Percentiles rank a stretch among this genome's conserved stretches.
Conservation (phyloP, 2,113 vertebrate species). For the Rhodinocichla rosea region DNA sequence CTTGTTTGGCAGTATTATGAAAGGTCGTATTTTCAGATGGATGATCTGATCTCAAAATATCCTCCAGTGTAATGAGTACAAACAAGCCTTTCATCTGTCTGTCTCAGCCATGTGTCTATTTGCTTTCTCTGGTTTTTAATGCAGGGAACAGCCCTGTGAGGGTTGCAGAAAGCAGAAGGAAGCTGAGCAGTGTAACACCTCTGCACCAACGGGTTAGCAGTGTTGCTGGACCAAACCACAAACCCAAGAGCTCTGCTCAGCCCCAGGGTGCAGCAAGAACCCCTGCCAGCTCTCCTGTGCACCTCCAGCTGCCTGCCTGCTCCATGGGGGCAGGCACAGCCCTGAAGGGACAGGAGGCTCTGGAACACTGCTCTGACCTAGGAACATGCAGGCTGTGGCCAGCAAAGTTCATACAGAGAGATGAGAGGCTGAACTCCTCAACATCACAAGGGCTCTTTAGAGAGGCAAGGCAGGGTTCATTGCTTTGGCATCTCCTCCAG, state of each 20-base stretch:
- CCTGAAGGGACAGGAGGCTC: neutral
- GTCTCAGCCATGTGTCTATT: neutral
- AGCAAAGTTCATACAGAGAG: neutral
- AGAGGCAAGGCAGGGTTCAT: neutral
- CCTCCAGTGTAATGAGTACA: slow-evolving; percentile 5
- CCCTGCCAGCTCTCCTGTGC: neutral
- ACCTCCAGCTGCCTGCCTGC: neutral
- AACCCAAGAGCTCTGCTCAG: neutral
- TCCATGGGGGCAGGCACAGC: neutral
- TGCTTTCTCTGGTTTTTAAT: neutral
- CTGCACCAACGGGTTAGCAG: neutral
- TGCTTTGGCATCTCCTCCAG: neutral
- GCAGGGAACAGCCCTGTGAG: neutral
- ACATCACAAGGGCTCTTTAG: neutral
- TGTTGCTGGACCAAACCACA: neutral
- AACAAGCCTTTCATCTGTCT: neutral
- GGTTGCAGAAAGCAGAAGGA: neutral
- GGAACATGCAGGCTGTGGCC: fast-evolving
- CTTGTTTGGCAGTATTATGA: neutral
- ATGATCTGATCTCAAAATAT: slow-evolving; percentile 36
- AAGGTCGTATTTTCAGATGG: slow-evolving; percentile 27
- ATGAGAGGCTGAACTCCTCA: neutral
- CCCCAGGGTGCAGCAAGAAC: neutral
- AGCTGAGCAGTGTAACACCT: neutral
- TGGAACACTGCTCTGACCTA: neutral